These are phyloP conservation scores for Aphrophora alni DNA, from an alignment of 2,888 invertebrate species.

Conservation along the genomic window DNA sequence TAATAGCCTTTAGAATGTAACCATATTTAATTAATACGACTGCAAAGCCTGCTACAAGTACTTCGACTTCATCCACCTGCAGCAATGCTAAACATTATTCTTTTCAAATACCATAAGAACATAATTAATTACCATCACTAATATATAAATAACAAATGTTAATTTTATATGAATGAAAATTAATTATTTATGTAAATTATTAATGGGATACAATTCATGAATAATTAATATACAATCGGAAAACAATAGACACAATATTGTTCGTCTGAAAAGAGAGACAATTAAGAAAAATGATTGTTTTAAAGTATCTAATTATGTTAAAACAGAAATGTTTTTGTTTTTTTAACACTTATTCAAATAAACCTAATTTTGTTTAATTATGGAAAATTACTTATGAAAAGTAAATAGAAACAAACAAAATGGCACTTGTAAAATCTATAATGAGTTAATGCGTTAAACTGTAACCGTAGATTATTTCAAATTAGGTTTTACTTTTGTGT, in stretches of 20 bases:
- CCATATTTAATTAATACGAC: not conserved
- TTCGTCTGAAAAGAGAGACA: not conserved
- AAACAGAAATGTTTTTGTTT: not conserved
- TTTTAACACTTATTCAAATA: not conserved
- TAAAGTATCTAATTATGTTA: not conserved
- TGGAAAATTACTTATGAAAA: not conserved
- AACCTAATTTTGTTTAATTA: not conserved
- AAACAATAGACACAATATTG: not conserved
- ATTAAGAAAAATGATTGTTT: not conserved
- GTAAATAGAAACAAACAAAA: not conserved
- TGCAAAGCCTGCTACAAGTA: not conserved
- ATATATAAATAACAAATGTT: conserved; percentile 35
- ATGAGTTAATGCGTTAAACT: no score
- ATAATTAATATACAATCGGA: not conserved
- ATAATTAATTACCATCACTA: not conserved
- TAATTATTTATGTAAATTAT: conserved; percentile 40
- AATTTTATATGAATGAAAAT: conserved; percentile 33
- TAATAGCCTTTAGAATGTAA: not conserved
- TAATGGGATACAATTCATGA: conserved; percentile 24
- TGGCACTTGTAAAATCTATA: not conserved
- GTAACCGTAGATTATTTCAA: no score
- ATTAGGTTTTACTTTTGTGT: no score
- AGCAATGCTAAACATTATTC: not conserved
- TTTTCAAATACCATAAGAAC: not conserved
- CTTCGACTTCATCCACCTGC: not conserved